Conservation (phyloP, 2,888 invertebrate genomes). For the Eupeodes latifasciatus region DNA sequence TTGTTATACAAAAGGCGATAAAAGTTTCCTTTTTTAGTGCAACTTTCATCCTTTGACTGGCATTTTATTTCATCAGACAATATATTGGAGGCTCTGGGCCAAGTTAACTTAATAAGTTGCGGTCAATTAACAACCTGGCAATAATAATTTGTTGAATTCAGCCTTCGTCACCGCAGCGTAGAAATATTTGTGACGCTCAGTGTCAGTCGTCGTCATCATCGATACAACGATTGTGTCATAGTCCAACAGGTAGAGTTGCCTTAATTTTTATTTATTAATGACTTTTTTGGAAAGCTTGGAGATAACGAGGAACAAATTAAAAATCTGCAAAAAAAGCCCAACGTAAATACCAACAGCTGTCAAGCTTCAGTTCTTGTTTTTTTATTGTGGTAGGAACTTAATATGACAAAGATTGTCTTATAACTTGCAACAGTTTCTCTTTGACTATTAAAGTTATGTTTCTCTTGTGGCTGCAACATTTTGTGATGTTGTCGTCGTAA, state of each 20-base stretch:
- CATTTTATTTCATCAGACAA: slow-evolving; percentile 48
- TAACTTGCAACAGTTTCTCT: neutral
- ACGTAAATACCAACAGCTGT: neutral
- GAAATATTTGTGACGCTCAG: slow-evolving; percentile 56
- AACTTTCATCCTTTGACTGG: slow-evolving; percentile 44
- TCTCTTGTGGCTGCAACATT: slow-evolving; percentile 56
- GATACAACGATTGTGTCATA: neutral
- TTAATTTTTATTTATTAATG: neutral
- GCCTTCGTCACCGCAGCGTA: slow-evolving; percentile 49
- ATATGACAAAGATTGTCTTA: too few relatives aligned
- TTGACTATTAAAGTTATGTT: neutral
- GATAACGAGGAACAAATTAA: too few relatives aligned
- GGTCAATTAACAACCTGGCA: slow-evolving; percentile 71
- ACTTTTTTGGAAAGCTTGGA: too few relatives aligned
- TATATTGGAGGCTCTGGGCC: slow-evolving; percentile 46
- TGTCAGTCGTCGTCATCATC: neutral
- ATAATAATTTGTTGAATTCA: slow-evolving; percentile 71
- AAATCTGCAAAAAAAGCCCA: neutral
- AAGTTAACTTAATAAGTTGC: slow-evolving; percentile 75
- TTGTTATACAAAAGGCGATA: slow-evolving; percentile 55
- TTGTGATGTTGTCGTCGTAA: slow-evolving; percentile 67
- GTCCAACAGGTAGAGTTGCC: neutral
- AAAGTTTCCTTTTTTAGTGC: slow-evolving; percentile 43
- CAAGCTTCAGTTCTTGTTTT: neutral
- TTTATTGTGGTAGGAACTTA: too few relatives aligned